Evolutionary conservation across 2,888 invertebrate genomes (phyloP).

Genomic region (Synergus japonicus): DNA sequence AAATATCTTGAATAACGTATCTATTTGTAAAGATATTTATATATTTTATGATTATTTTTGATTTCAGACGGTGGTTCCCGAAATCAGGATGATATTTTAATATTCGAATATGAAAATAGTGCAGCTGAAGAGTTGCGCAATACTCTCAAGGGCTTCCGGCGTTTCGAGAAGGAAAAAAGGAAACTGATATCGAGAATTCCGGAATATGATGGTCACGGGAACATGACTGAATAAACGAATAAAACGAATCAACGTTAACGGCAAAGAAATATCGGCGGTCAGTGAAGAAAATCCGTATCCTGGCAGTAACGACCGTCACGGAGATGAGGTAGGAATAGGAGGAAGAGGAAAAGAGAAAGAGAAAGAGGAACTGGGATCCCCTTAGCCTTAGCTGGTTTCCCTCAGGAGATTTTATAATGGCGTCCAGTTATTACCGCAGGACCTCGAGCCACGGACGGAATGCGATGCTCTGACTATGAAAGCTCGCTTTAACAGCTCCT

Average conservation of each 20-base stretch:
- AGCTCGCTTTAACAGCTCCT: slow-evolving; percentile 72
- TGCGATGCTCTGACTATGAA: slow-evolving; percentile 73
- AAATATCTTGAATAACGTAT: background rate
- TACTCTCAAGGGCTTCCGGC: slow-evolving; percentile 46
- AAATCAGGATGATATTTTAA: background rate
- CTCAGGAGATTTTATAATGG: slow-evolving; percentile 77
- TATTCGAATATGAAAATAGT: background rate
- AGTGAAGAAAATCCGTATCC: slow-evolving; percentile 71
- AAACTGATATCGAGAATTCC: slow-evolving; percentile 39
- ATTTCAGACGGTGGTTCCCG: background rate
- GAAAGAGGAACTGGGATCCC: slow-evolving; percentile 55
- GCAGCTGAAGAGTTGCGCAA: background rate
- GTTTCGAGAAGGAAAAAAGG: slow-evolving; percentile 23
- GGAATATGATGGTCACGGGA: slow-evolving; percentile 49
- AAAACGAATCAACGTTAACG: slow-evolving; percentile 50
- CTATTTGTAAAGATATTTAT: background rate
- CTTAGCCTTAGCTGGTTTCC: slow-evolving; percentile 73
- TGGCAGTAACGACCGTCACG: slow-evolving; percentile 74
- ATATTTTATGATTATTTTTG: background rate
- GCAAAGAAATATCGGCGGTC: slow-evolving; percentile 60
- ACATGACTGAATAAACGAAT: slow-evolving; percentile 54
- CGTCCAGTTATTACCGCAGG: slow-evolving; percentile 76
- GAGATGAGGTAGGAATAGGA: slow-evolving; percentile 50
- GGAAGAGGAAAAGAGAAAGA: slow-evolving; percentile 40
- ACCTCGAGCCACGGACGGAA: slow-evolving; percentile 74